Evolutionary conservation across 2,888 invertebrate species (phyloP).

Genomic region (Cerceris ruficornis): DNA sequence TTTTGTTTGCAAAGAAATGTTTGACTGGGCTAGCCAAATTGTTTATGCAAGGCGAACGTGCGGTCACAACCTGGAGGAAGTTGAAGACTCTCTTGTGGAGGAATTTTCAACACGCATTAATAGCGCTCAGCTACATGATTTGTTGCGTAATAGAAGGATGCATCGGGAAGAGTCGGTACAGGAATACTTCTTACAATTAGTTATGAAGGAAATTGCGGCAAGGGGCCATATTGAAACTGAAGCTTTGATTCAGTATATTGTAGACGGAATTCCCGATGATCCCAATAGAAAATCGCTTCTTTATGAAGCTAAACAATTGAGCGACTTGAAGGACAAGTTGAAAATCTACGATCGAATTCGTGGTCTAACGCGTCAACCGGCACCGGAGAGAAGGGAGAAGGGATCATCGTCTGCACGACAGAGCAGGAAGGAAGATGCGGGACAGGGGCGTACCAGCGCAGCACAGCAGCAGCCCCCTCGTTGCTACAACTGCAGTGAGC

Average conservation of each 20-base stretch:
- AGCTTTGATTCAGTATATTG: conserved; percentile 16
- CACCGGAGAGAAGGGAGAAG: too few relatives aligned
- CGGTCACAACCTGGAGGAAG: conserved; percentile 1
- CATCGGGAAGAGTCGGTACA: conserved; percentile 7
- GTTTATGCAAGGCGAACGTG: conserved; percentile 8
- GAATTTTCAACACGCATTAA: conserved; percentile 9
- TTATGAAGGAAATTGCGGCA: conserved; percentile 11
- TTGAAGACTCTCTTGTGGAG: neutral
- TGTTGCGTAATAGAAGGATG: neutral
- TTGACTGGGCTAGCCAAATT: conserved; percentile 10
- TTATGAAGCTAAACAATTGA: neutral
- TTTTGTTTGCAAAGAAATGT: conserved; percentile 8
- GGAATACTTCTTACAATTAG: conserved; percentile 13
- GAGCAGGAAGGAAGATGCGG: too few relatives aligned
- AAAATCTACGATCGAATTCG: conserved; percentile 9
- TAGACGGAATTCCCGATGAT: conserved; percentile 16
- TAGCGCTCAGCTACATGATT: conserved; percentile 12
- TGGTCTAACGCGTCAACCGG: too few relatives aligned
- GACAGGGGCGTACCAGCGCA: too few relatives aligned
- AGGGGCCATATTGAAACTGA: conserved; percentile 4
- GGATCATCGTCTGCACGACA: too few relatives aligned
- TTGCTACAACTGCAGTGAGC: conserved; percentile 10
- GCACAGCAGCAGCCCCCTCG: neutral
- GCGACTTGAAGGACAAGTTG: conserved; percentile 8
- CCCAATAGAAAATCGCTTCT: neutral